These are phyloP conservation scores for Leptopilina boulardi DNA, from an alignment of 1,140 invertebrate genomes.

Conservation along the genomic window DNA sequence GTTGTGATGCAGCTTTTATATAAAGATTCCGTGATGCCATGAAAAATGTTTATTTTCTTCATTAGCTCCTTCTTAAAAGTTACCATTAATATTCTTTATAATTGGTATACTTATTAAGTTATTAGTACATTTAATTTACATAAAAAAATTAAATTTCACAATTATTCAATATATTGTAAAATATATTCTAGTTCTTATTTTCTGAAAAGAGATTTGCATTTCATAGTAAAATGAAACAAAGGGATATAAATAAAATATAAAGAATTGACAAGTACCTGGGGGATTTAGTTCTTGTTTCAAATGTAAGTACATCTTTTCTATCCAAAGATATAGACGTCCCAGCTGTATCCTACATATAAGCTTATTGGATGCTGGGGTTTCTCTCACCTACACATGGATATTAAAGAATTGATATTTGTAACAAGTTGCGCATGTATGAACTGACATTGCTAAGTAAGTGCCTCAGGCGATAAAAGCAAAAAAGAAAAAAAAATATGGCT, in stretches of 20 bases:
- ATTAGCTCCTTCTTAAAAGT: too few species aligned
- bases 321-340: neutral
- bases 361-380: conserved; percentile 1
- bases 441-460: conserved; percentile 10
- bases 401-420: conserved; percentile 15
- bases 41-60: too few species aligned
- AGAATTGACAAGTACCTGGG: conserved; percentile 11
- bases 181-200: too few species aligned
- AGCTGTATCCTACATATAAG: neutral
- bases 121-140: too few species aligned
- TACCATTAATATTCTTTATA: too few species aligned
- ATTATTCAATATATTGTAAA: too few species aligned
- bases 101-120: too few species aligned
- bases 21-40: too few species aligned
- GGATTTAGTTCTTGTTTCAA: neutral
- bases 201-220: neutral
- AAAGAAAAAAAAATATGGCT: neutral
- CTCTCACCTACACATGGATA: neutral
- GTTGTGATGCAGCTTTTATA: too few species aligned
- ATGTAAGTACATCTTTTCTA: neutral
- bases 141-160: too few species aligned
- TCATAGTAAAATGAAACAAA: neutral
- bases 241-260: neutral
- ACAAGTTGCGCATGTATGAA: neutral
- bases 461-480: neutral